phyloP scores from a whole-genome alignment of 2,797 vertebrate species.

The Sebastes jordani region DNA sequence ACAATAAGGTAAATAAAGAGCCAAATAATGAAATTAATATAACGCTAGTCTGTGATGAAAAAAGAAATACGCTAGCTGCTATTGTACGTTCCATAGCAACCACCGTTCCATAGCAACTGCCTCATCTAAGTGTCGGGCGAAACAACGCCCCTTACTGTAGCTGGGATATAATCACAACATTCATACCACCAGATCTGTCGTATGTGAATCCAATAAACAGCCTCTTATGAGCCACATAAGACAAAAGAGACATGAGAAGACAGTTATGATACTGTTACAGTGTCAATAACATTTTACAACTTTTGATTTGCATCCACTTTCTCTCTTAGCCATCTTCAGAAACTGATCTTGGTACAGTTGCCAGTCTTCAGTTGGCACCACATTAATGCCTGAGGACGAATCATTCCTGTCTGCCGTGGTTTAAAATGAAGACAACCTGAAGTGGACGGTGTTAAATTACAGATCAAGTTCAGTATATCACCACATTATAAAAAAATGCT shows the following conservation, averaged over 20 bases:
- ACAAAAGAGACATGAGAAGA: background rate
- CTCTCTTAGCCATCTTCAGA: background rate
- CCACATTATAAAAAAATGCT: background rate
- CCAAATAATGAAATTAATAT: too few species aligned
- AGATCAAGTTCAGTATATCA: background rate
- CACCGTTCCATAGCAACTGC: too few species aligned
- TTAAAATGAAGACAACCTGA: background rate
- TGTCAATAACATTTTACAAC: background rate
- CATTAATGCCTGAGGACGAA: background rate
- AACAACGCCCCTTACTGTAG: too few species aligned
- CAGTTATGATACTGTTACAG: background rate
- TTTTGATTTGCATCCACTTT: background rate
- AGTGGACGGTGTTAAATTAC: conserved; percentile 8
- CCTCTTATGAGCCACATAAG: background rate
- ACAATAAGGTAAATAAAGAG: too few species aligned
- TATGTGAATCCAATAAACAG: background rate
- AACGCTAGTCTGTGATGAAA: too few species aligned
- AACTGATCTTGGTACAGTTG: background rate
- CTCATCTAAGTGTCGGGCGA: accelerated
- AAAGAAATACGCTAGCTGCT: too few species aligned
- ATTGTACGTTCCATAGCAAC: too few species aligned
- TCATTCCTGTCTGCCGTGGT: background rate
- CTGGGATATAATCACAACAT: too few species aligned
- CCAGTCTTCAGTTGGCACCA: background rate
- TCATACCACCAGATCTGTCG: background rate